A percentile compares a stretch with the other conserved stretches of the same genome.
These are phyloP conservation scores for Oncorhynchus mykiss DNA, from an alignment of 2,113 vertebrate species.

Conservation along the genomic window DNA sequence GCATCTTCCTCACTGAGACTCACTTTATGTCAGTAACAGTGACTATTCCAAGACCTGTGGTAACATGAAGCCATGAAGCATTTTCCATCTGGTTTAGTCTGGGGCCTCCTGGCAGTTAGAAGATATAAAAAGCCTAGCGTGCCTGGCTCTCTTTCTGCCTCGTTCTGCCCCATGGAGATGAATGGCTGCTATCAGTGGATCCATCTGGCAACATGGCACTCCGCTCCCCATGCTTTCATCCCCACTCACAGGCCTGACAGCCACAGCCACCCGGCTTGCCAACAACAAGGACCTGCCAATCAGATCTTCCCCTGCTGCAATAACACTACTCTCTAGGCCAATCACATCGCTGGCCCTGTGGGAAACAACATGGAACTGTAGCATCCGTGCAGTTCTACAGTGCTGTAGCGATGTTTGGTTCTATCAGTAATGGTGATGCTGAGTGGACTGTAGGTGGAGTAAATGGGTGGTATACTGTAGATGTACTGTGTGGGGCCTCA, in stretches of 20 bases:
- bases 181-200: conserved; percentile 51
- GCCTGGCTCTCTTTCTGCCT: conserved; percentile 52
- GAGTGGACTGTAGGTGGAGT: no score
- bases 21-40: conserved; percentile 13
- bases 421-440: no score
- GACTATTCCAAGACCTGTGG: conserved; percentile 50
- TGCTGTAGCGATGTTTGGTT: no score
- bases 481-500: no score
- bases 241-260: conserved; percentile 30
- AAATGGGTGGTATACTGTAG: no score
- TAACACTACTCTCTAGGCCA: conserved; percentile 20
- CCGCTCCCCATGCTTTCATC: conserved; percentile 41
- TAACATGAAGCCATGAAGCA: conserved; percentile 38
- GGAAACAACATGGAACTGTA: no score
- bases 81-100: conserved; percentile 53
- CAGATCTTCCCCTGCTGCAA: conserved; percentile 26
- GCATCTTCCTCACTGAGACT: neutral
- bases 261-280: neutral
- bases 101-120: conserved; percentile 32
- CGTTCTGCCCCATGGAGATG: conserved; percentile 61
- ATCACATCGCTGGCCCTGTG: conserved; percentile 14
- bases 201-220: conserved; percentile 59
- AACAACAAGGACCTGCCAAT: conserved; percentile 31
- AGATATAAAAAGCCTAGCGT: conserved; percentile 53
- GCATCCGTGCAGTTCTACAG: no score